A percentile compares a stretch with the other conserved stretches of the same genome.
These are phyloP conservation scores for Nomada ruficornis DNA, from an alignment of 2,888 invertebrate species.

Conservation along the genomic window DNA sequence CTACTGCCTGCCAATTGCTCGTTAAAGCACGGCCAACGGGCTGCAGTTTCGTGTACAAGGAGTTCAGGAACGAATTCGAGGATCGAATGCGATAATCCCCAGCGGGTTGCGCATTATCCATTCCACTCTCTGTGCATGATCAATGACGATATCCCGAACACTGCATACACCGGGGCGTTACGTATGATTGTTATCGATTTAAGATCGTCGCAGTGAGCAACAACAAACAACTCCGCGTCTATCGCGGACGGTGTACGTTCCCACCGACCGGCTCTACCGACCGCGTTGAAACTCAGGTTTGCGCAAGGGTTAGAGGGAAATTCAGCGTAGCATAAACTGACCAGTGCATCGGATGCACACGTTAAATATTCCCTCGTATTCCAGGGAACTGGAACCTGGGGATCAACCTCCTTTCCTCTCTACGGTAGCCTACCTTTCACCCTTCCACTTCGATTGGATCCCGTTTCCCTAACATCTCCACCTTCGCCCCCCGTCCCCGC, in stretches of 20 bases:
- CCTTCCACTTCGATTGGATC: conserved; percentile 52
- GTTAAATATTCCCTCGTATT: conserved; percentile 53
- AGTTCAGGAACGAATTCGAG: conserved; percentile 50
- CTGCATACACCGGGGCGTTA: too few species aligned
- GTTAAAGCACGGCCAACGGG: conserved; percentile 74
- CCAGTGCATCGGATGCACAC: conserved; percentile 52
- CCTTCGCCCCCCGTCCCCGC: conserved; percentile 1
- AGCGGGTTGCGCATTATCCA: conserved; percentile 31
- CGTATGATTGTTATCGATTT: conserved; percentile 6
- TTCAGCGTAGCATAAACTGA: conserved; percentile 56
- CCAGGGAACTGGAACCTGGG: conserved; percentile 49
- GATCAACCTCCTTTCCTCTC: conserved; percentile 50
- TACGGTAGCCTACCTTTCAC: conserved; percentile 33
- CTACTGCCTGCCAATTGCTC: conserved; percentile 77
- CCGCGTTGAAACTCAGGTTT: conserved; percentile 35
- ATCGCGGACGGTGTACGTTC: conserved; percentile 11
- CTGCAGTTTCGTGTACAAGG: conserved; percentile 52
- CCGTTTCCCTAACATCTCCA: conserved; percentile 20
- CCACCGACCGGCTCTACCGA: conserved; percentile 4
- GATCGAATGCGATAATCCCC: conserved; percentile 54
- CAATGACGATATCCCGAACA: background rate
- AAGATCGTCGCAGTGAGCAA: background rate
- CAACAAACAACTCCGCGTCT: too few species aligned
- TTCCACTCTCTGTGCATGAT: background rate
- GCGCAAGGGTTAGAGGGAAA: conserved; percentile 21